These are phyloP conservation scores for Alca torda DNA, from an alignment of 2,797 vertebrate species.

Conservation along the genomic window DNA sequence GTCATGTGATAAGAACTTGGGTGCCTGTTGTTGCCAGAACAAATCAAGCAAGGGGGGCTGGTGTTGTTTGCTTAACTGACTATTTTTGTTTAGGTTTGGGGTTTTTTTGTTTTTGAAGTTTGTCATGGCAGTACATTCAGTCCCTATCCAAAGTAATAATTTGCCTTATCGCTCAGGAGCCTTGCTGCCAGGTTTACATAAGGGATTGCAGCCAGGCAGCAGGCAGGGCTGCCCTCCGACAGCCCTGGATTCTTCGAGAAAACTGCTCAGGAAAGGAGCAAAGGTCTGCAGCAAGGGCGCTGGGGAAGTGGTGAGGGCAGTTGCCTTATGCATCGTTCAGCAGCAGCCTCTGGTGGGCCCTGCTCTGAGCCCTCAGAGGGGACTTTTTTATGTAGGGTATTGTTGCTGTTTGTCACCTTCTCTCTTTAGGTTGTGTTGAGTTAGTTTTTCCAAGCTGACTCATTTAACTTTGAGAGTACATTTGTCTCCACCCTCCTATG, in stretches of 20 bases:
- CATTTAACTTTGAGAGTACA: slow-evolving; percentile 52
- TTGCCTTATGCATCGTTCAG: background rate
- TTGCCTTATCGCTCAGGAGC: slow-evolving; percentile 46
- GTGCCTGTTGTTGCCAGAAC: slow-evolving; percentile 50
- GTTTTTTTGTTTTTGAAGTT: slow-evolving; percentile 40
- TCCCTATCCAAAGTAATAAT: slow-evolving; percentile 47
- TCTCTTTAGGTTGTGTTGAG: slow-evolving; percentile 45
- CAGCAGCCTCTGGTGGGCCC: background rate
- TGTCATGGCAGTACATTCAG: slow-evolving; percentile 61
- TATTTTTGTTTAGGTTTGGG: slow-evolving; percentile 59
- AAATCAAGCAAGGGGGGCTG: slow-evolving; percentile 20
- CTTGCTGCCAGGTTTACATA: slow-evolving; percentile 49
- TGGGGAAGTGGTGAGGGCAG: background rate
- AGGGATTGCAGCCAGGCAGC: slow-evolving; percentile 7
- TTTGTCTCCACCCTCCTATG: slow-evolving; percentile 67
- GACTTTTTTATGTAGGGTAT: background rate
- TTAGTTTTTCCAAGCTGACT: slow-evolving; percentile 69
- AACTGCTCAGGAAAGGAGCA: background rate
- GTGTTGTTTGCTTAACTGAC: slow-evolving; percentile 52
- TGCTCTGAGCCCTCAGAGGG: background rate
- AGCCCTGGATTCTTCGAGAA: background rate
- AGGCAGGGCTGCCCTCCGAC: background rate
- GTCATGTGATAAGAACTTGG: slow-evolving; percentile 36
- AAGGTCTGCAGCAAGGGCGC: background rate
- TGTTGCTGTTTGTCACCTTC: slow-evolving; percentile 29